Conservation (phyloP, 1,140 invertebrate genomes). For the Euborellia annulipes region DNA sequence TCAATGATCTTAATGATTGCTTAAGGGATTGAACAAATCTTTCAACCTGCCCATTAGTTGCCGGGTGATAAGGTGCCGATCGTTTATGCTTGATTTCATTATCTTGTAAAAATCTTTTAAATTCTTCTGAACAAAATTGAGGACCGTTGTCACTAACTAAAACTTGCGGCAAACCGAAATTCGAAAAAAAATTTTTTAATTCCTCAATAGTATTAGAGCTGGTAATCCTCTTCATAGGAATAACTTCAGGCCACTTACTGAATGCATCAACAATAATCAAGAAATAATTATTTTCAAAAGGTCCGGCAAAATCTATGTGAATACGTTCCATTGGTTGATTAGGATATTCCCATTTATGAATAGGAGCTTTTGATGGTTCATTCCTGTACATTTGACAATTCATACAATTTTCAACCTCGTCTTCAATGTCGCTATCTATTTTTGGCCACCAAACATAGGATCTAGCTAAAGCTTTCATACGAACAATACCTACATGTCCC, state of each 20-base stretch:
- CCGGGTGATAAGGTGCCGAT: conserved; percentile 21
- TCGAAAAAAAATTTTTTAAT: not conserved
- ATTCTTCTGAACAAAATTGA: conserved; percentile 18
- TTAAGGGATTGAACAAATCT: conserved; percentile 7
- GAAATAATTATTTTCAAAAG: too few relatives aligned
- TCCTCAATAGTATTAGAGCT: too few relatives aligned
- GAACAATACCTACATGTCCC: conserved; percentile 18
- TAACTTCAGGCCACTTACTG: too few relatives aligned
- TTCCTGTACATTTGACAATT: too few relatives aligned
- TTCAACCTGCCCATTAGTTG: conserved; percentile 25
- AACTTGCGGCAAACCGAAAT: conserved; percentile 17
- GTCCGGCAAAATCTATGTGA: too few relatives aligned
- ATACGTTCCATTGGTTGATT: too few relatives aligned
- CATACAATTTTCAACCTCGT: not conserved
- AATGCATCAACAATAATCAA: too few relatives aligned
- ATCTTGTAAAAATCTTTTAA: conserved; percentile 18
- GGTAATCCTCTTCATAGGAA: too few relatives aligned
- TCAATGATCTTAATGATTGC: not conserved
- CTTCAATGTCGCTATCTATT: conserved; percentile 20
- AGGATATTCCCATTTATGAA: too few relatives aligned
- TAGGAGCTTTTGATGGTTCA: too few relatives aligned
- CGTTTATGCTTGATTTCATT: conserved; percentile 21
- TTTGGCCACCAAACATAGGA: conserved; percentile 21
- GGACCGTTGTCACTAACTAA: conserved; percentile 23
- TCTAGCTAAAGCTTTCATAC: conserved; percentile 24